phyloP scores from a whole-genome alignment of 2,888 invertebrate species.

The Athrips mouffetella region DNA sequence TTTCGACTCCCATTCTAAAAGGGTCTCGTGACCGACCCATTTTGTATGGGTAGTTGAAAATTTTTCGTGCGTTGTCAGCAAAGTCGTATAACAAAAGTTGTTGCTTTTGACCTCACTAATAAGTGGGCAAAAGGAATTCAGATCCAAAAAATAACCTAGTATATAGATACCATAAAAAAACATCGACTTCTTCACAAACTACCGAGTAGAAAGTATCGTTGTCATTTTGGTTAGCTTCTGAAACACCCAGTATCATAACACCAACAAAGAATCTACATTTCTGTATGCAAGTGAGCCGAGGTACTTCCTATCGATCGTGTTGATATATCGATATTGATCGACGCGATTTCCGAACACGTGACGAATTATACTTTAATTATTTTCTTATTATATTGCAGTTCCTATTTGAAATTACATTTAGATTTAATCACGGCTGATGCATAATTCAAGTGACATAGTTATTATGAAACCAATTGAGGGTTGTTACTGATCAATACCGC shows the following conservation, averaged over 20 bases:
- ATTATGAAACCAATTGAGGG: neutral
- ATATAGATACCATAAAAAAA: no score
- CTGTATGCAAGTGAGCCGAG: neutral
- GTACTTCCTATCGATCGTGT: neutral
- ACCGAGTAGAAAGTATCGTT: no score
- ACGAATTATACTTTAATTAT: neutral
- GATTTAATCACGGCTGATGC: neutral
- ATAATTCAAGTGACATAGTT: neutral
- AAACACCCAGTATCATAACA: no score
- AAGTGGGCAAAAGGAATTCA: neutral
- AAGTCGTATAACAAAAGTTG: no score
- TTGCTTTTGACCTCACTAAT: no score
- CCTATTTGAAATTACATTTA: neutral
- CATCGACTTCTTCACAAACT: no score
- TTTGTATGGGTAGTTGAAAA: no score
- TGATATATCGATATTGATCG: constrained; percentile 1
- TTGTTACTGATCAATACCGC: no score
- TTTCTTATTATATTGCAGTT: neutral
- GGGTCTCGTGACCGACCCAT: no score
- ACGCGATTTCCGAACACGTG: neutral
- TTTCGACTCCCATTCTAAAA: no score
- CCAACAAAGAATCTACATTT: neutral
- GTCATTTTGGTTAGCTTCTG: no score
- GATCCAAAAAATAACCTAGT: neutral
- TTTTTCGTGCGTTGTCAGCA: no score